phyloP scores from a whole-genome alignment of 2,888 invertebrate species.

The Campopleginae sp. region DNA sequence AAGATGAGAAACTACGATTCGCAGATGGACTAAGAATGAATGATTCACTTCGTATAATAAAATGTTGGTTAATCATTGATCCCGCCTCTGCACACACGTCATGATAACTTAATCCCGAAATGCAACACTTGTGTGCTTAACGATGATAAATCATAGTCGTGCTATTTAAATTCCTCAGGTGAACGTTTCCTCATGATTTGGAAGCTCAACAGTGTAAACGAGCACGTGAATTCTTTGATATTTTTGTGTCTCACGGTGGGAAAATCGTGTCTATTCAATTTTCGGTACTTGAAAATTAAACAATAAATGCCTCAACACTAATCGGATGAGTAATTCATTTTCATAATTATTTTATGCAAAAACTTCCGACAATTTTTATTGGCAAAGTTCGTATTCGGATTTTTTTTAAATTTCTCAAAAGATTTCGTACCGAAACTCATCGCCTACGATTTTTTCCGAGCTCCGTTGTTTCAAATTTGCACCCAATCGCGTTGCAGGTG shows the following conservation, averaged over 20 bases:
- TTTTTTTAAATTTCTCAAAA: too few species aligned
- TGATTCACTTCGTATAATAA: background rate
- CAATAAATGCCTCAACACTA: background rate
- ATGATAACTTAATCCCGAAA: slow-evolving; percentile 27
- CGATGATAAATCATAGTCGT: slow-evolving; percentile 16
- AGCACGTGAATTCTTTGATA: background rate
- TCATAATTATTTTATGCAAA: background rate
- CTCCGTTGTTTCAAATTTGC: too few species aligned
- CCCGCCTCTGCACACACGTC: background rate
- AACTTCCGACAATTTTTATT: too few species aligned
- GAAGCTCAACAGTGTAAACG: background rate
- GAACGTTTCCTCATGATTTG: background rate
- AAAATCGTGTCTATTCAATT: background rate
- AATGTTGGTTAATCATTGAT: background rate
- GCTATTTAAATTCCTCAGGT: background rate
- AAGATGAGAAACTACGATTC: background rate
- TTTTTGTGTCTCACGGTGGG: background rate
- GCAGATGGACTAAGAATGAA: slow-evolving; percentile 6
- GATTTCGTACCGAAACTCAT: too few species aligned
- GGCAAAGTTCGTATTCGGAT: too few species aligned
- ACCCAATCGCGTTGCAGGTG: too few species aligned
- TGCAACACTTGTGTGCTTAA: slow-evolving; percentile 12
- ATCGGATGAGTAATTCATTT: background rate
- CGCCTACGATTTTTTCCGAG: too few species aligned
- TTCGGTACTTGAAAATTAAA: background rate